These are phyloP conservation scores for Ellobius talpinus DNA, from an alignment of 2,113 vertebrate genomes.

Conservation along the genomic window DNA sequence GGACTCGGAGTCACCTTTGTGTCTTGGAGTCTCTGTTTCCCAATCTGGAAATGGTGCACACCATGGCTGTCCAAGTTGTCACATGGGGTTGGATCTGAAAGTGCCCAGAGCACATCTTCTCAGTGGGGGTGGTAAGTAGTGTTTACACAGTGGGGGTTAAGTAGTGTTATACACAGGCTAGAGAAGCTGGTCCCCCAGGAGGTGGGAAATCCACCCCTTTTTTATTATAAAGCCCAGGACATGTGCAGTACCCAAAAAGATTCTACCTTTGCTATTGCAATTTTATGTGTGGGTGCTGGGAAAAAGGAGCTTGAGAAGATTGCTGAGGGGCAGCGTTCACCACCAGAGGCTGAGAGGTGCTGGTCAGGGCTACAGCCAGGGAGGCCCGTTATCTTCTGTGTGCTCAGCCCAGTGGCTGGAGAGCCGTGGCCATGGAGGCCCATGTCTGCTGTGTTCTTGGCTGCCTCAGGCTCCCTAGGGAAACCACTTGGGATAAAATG, in stretches of 20 bases:
- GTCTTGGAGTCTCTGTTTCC: background rate
- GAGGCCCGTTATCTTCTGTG: background rate
- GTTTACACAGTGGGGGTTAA: background rate
- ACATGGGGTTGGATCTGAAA: background rate
- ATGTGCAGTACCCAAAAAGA: background rate
- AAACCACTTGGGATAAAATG: background rate
- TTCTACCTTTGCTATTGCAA: background rate
- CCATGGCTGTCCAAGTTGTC: background rate
- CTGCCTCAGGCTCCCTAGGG: background rate
- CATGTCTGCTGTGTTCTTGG: background rate
- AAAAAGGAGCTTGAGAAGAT: background rate
- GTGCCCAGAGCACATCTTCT: background rate
- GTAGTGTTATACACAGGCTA: background rate
- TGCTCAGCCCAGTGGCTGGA: background rate
- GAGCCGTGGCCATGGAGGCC: too few species aligned
- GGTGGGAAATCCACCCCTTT: background rate
- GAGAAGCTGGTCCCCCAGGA: background rate
- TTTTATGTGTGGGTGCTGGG: background rate
- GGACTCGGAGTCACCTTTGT: background rate
- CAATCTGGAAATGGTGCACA: background rate
- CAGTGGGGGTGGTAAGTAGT: accelerated
- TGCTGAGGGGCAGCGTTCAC: background rate
- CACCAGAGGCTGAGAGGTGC: background rate
- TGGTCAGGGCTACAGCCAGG: background rate
- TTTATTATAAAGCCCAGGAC: background rate